Base-by-base conservation (phyloP, 53 echinoderm and acorn worm species). In the Henricia sp. region DNA sequence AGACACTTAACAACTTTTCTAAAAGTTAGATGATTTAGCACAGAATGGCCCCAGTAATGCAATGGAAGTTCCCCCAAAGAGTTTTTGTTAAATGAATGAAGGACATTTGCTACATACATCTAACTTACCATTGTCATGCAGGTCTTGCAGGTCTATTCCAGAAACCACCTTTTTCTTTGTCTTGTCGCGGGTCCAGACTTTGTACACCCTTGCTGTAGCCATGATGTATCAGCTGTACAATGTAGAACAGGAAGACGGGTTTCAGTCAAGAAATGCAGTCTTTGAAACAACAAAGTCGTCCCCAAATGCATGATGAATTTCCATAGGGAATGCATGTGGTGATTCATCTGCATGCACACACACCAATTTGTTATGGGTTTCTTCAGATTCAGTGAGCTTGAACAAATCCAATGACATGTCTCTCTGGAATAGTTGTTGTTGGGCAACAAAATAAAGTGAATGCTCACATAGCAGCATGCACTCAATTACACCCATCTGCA, bases 251-350 rank as follows among this genome's bases (percentile, higher is more conserved):
- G 34, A 28, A 26, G 14, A 28, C 28, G 14, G 23, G 13, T 63
- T 63, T 65, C 32, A 65, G 65, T 65, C 65, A 36, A 65, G 34
- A 14, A 65, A 65, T 9, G 65, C 8, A 65, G 16, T 65, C 65
- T 65, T 65, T 5, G 65, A 37, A 3, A 65, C 65, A 5, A 65
- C 65, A 14, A 35, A 65, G 3, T 33, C 16, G 16, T n/a, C 13
- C 16, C 65, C 16, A 14, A 65, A 65, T 37, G 33, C 36, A 8
- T 65, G 11, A 33, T 65, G 36, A 33, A 65, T 35, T 2, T 5
- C 65, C 6, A 65, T 13, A 37, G 65, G 65, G 36, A 10, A 65
- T 0, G 6, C 16, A 65, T 65, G 36, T 65, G 65, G 65, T 35
- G 36, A 37, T 33, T 65, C 65, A 13, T 65, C 65, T 35, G 16